Percentiles rank a stretch among this genome's conserved stretches.
Evolutionary conservation across 2,113 vertebrate genomes (phyloP).

Genomic region (Pomatorhinus ruficollis): DNA sequence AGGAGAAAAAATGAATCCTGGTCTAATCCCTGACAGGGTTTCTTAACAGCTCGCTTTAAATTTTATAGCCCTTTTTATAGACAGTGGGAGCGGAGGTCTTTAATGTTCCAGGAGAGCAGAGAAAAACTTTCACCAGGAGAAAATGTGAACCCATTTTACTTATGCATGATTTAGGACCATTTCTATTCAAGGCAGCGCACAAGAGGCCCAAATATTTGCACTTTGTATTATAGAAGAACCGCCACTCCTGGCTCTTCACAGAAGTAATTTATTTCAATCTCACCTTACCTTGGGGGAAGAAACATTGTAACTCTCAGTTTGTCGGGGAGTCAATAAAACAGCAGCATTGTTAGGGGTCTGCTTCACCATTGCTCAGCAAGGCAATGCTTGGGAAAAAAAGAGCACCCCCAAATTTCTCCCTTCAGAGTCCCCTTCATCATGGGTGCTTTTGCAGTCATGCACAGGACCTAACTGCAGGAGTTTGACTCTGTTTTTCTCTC

Average conservation of each 20-base stretch:
- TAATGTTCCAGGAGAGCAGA: slow-evolving; percentile 18
- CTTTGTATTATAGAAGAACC: slow-evolving; percentile 35
- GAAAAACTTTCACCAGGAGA: slow-evolving; percentile 2
- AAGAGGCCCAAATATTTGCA: slow-evolving; percentile 51
- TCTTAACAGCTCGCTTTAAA: background rate
- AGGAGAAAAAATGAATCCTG: background rate
- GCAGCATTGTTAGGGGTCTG: background rate
- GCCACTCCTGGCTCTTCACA: background rate
- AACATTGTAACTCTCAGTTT: background rate
- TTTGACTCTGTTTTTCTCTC: background rate
- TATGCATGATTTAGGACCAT: background rate
- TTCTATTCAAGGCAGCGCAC: slow-evolving; percentile 9
- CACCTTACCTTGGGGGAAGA: slow-evolving; percentile 17
- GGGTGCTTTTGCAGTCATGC: background rate
- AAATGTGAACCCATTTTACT: slow-evolving; percentile 9
- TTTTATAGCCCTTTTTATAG: slow-evolving; percentile 30
- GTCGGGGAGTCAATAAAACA: background rate
- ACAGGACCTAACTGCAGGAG: background rate
- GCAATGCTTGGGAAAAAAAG: background rate
- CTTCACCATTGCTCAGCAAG: background rate
- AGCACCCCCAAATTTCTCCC: background rate
- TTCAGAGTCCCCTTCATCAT: background rate
- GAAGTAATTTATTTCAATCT: slow-evolving; percentile 43
- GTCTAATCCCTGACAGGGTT: background rate
- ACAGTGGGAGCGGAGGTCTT: background rate